Evolutionary conservation across 2,113 vertebrate genomes (phyloP).

Genomic region (Phaethon lepturus): DNA sequence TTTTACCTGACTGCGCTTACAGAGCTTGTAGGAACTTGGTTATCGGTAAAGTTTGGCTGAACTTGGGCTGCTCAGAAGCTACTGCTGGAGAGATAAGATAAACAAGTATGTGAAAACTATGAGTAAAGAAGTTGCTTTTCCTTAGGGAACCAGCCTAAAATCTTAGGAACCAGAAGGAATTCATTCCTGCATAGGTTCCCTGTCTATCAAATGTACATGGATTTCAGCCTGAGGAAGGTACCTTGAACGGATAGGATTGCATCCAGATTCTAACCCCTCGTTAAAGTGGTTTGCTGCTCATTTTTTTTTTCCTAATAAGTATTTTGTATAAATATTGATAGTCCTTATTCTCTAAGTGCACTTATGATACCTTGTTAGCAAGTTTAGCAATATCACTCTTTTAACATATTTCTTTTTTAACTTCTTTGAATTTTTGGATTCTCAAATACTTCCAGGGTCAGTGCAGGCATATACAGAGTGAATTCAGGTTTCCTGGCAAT

Average conservation of each 20-base stretch:
- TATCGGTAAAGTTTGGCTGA: neutral
- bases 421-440: neutral
- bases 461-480: neutral
- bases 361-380: neutral
- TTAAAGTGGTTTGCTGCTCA: neutral
- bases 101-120: neutral
- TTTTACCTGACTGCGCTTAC: neutral
- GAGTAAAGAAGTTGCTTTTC: neutral
- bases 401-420: neutral
- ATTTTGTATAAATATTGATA: neutral
- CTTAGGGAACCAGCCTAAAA: neutral
- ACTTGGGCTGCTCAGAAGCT: neutral
- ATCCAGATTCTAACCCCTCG: neutral
- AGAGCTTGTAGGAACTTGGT: neutral
- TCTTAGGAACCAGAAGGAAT: neutral
- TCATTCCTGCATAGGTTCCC: fast-evolving
- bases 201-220: neutral
- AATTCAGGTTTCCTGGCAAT: neutral
- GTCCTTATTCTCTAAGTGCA: neutral
- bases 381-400: neutral
- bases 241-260: neutral
- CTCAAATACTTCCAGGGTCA: neutral
- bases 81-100: neutral
- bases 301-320: neutral
- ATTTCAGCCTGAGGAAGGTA: neutral